Percentiles rank a stretch among this genome's conserved stretches.
Conservation (phyloP, 2,797 vertebrate genomes). For the Spheniscus humboldti region DNA sequence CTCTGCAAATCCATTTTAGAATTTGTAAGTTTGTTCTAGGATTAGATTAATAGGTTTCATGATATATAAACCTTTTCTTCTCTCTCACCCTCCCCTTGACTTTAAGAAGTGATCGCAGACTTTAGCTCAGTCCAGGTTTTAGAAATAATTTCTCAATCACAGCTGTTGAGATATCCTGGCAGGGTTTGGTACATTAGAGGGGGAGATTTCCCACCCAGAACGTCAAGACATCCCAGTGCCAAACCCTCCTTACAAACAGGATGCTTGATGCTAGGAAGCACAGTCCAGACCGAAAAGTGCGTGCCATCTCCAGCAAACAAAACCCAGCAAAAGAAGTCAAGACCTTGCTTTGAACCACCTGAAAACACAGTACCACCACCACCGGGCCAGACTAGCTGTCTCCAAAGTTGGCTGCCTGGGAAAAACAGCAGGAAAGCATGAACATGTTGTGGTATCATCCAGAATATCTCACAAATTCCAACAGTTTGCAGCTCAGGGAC, state of each 20-base stretch:
- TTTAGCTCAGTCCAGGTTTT: background rate
- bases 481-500: background rate
- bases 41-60: slow-evolving; percentile 52
- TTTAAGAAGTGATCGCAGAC: background rate
- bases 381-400: background rate
- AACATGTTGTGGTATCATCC: background rate
- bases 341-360: background rate
- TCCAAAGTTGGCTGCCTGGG: background rate
- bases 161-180: background rate
- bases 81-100: background rate
- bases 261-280: background rate
- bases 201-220: background rate
- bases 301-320: background rate
- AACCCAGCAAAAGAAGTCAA: background rate
- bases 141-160: background rate
- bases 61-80: slow-evolving; percentile 35
- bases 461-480: background rate
- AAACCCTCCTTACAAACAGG: background rate
- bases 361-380: background rate
- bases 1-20: slow-evolving; percentile 48
- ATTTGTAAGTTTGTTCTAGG: slow-evolving; percentile 58
- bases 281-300: fast-evolving
- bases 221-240: background rate
- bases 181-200: background rate
- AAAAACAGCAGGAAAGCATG: background rate